These are phyloP conservation scores for Drosophila phalerata DNA, from an alignment of 2,888 invertebrate genomes.

Conservation along the genomic window DNA sequence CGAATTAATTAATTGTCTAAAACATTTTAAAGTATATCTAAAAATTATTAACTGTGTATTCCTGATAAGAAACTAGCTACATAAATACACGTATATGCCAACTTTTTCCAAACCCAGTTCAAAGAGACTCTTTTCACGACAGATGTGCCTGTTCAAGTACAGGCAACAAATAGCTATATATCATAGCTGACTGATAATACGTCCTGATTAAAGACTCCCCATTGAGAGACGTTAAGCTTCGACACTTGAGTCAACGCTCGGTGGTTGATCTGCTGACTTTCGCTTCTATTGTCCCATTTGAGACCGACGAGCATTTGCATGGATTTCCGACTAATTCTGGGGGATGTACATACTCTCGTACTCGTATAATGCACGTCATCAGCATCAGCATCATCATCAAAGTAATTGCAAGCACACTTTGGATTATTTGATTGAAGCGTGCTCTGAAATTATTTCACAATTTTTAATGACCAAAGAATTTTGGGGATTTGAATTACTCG, in stretches of 20 bases:
- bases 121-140: slow-evolving; percentile 17
- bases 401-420: slow-evolving; percentile 69
- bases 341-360: slow-evolving; percentile 6
- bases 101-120: background rate
- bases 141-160: slow-evolving; percentile 36
- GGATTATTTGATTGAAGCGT: slow-evolving; percentile 60
- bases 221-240: slow-evolving; percentile 35
- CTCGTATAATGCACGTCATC: slow-evolving; percentile 19
- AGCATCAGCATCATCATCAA: slow-evolving; percentile 58
- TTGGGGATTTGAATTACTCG: slow-evolving; percentile 28
- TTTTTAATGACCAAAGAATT: slow-evolving; percentile 40
- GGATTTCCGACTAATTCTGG: slow-evolving; percentile 13
- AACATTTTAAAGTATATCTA: too few relatives aligned
- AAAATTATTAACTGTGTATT: too few relatives aligned
- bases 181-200: slow-evolving; percentile 67
- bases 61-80: slow-evolving; percentile 4
- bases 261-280: slow-evolving; percentile 72
- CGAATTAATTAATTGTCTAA: too few relatives aligned
- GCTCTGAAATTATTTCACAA: slow-evolving; percentile 65
- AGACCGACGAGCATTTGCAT: slow-evolving; percentile 28
- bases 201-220: slow-evolving; percentile 65
- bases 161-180: slow-evolving; percentile 62
- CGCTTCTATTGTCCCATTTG: slow-evolving; percentile 46
- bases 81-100: background rate
- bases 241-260: slow-evolving; percentile 37